Evolutionary conservation across 2,888 invertebrate species (phyloP).

Genomic region (Unio delphinus): DNA sequence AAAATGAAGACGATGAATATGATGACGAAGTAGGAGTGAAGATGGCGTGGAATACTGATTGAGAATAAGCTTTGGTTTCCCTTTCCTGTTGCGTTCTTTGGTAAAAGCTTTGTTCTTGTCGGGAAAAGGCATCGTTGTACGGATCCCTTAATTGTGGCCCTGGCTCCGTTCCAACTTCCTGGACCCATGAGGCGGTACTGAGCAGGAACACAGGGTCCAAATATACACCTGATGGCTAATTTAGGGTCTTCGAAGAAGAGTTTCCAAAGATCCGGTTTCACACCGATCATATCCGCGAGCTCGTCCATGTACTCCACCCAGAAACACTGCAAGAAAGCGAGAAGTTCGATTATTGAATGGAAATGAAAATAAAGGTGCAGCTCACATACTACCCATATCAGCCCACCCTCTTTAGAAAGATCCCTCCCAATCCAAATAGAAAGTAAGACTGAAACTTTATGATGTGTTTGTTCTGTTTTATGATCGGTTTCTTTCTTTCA

Average conservation of each 20-base stretch:
- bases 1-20: conserved; percentile 31
- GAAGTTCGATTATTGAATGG: too few relatives aligned
- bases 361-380: too few relatives aligned
- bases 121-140: conserved; percentile 31
- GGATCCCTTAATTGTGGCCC: conserved; percentile 34
- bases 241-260: conserved; percentile 50
- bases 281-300: conserved; percentile 59
- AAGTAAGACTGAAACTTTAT: too few relatives aligned
- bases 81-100: conserved; percentile 24
- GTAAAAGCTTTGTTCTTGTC: conserved; percentile 28
- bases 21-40: conserved; percentile 35
- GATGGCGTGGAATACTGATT: conserved; percentile 24
- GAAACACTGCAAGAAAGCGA: conserved; percentile 53
- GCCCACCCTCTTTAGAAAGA: too few relatives aligned
- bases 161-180: conserved; percentile 54
- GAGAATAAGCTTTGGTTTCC: conserved; percentile 5
- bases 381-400: too few relatives aligned
- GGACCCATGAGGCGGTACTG: conserved; percentile 66
- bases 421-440: too few relatives aligned
- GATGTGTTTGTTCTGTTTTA: too few relatives aligned
- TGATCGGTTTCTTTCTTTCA: too few relatives aligned
- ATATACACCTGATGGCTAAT: conserved; percentile 59
- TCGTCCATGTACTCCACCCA: conserved; percentile 69
- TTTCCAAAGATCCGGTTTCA: conserved; percentile 49
- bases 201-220: conserved; percentile 65